Base-by-base conservation (phyloP, 2,113 vertebrate genomes). In the Cairina moschata region DNA sequence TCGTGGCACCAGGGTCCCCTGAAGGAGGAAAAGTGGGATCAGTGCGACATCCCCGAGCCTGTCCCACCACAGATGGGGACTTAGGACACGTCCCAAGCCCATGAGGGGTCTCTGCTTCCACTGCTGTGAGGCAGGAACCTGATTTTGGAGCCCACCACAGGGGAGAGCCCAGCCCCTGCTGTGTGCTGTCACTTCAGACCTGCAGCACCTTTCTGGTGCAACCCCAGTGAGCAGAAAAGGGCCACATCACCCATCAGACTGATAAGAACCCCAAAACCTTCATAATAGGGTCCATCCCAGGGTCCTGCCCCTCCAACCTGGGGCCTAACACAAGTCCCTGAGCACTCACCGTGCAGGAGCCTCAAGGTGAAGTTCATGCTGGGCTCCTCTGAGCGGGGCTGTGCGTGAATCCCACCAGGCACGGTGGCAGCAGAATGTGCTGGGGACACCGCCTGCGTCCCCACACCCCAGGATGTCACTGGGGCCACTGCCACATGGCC, bases 261-360 rank as follows among this genome's bases (percentile, higher is more conserved):
- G 17, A 1, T 20, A 31, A n/a, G 46, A 26, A 28, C 44, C 55
- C 20, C 12, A 62, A 36, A 54, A n/a, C 38, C 52, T 40, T 40
- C 12, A 5, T 12, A 7, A 71, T 40, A 50, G 8, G 16, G 12
- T 9, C 42, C 36, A 31, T 52, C 44, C 34, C 3, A 2, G 22
- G 11, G 15, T 54, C 11, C 83, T 26, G 42, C 2, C 16, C 52
- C 38, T 34, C 13, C 18, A 5, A 7, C 1, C 0, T 10, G 17
- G 13, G 23, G 62, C 31, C 8, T 32, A 67, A 44, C 38, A 28
- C 8, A 23, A 42, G 44, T 40, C 22, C 10, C 36, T 13, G 60
- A 60, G 34, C 23, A 75, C 92, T 94, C 91, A 95, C 97, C 92
- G 8, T 86, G 50, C 76, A 94, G 60, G 7, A 97, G 50, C 50